A percentile compares a stretch with the other conserved stretches of the same genome.
phyloP scores from a whole-genome alignment of 2,797 vertebrate genomes.

The Darevskia mixta region DNA sequence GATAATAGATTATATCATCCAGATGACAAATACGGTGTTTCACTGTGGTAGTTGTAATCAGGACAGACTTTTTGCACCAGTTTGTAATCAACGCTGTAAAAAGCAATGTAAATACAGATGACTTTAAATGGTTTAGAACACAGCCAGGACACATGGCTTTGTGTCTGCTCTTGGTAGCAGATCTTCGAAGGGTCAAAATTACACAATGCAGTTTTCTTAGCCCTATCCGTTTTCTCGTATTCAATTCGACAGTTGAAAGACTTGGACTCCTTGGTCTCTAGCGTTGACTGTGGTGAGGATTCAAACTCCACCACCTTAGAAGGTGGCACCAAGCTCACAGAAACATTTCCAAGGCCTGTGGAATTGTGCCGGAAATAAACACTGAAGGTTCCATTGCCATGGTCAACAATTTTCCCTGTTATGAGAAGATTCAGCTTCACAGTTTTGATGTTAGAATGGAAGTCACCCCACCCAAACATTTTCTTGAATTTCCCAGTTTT shows the following conservation, averaged over 20 bases:
- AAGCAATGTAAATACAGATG: conserved; percentile 99
- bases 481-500: conserved; percentile 99
- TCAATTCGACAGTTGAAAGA: conserved; percentile 98
- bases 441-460: conserved; percentile 99
- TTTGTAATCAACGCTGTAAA: conserved; percentile 98
- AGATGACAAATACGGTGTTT: conserved; percentile 95
- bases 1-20: conserved; percentile 78
- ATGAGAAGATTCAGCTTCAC: conserved; percentile 98
- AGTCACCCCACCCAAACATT: conserved; percentile 99
- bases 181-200: conserved; percentile 92
- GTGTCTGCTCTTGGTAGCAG: conserved; percentile 98
- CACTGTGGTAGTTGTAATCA: conserved; percentile 99
- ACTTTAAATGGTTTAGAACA: conserved; percentile 99
- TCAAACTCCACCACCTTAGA: conserved; percentile 99
- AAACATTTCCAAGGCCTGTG: conserved; percentile 95
- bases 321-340: conserved; percentile 96
- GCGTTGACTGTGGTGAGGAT: conserved; percentile 89
- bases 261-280: conserved; percentile 98
- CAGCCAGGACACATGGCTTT: conserved; percentile 99
- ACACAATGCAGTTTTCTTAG: conserved; percentile 96
- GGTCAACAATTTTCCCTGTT: conserved; percentile 98
- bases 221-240: conserved; percentile 98
- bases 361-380: conserved; percentile 99
- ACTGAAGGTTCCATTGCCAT: conserved; percentile 98
- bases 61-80: conserved; percentile 99